Base-by-base conservation (phyloP, 2,113 vertebrate genomes). In the Sorex araneus region DNA sequence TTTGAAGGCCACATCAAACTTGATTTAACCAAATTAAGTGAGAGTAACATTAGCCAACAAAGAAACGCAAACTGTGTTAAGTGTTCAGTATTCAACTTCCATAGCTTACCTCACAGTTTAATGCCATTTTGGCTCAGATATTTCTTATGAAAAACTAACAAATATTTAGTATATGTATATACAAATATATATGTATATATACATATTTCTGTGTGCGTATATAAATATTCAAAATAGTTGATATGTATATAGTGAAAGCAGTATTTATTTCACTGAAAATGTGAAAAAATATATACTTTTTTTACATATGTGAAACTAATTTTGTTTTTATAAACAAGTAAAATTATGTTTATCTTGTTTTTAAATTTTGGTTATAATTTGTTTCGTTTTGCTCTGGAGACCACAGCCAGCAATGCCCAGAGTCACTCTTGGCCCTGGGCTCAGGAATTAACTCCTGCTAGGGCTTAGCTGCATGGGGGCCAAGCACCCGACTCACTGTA, bases 271-370 rank as follows among this genome's bases (percentile, higher is more conserved):
- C 88, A 89, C 40, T 94, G 90, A 89, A 96, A 94, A 71, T 74
- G 84, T 75, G 71, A 67, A 88, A 86, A 45, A 93, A 87, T 75
- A 96, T 84, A 93, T 87, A 90, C 86, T 66, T 82, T 75, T 76
- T 71, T 85, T 93, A 95, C 93, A 89, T 87, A 95, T 80, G 85
- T 94, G 79, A 40, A 78, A 93, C 95, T 66, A 79, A 88, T 73
- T 94, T 87, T 94, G 69, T 93, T 94, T 94, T 82, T 76, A 96
- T 92, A 95, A 92, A 98, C 98, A 98, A 98, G 98, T 98, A 98
- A 97, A 96, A 96, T 92, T 94, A 81, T 92, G 95, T 75, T 97
- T 92, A 91, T 95, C 90, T 95, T 96, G 94, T 70, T 60, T 84
- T 63, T 64, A 88, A 87, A 43, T 94, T 94, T 94, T 95, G 87